Conservation (phyloP, 2,888 invertebrate genomes). For the Dynastes hyllus region DNA sequence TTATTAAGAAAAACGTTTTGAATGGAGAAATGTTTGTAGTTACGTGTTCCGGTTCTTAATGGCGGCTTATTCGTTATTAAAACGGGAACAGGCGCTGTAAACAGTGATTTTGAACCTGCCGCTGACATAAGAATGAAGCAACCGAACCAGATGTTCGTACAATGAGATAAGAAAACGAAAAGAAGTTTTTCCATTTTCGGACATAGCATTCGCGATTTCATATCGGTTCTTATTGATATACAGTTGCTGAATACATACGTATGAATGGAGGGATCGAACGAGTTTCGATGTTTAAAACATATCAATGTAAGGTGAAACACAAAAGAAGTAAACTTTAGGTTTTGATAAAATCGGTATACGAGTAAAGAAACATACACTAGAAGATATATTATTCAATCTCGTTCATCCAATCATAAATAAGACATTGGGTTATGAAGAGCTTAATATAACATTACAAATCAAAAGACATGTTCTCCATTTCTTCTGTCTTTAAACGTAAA, state of each 20-base stretch:
- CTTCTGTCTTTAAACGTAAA: too few relatives aligned
- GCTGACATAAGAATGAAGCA: slow-evolving; percentile 30
- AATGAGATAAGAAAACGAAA: slow-evolving; percentile 12
- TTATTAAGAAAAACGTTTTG: slow-evolving; percentile 39
- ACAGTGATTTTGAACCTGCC: slow-evolving; percentile 40
- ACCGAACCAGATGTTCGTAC: slow-evolving; percentile 25
- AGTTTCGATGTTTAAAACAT: slow-evolving; percentile 22
- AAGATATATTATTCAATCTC: not conserved
- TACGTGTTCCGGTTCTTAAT: slow-evolving; percentile 42
- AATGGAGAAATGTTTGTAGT: slow-evolving; percentile 29
- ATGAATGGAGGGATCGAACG: slow-evolving; percentile 32
- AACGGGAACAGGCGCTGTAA: slow-evolving; percentile 23
- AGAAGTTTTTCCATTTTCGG: slow-evolving; percentile 40
- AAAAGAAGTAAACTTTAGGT: slow-evolving; percentile 7
- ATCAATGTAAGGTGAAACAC: not conserved
- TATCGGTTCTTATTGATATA: slow-evolving; percentile 17
- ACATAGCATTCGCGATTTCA: slow-evolving; percentile 25
- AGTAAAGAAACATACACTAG: not conserved
- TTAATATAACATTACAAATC: too few relatives aligned
- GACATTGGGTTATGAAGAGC: too few relatives aligned
- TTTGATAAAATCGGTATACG: not conserved
- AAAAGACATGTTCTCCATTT: too few relatives aligned
- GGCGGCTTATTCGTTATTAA: slow-evolving; percentile 36
- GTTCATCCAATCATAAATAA: too few relatives aligned
- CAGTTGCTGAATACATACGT: slow-evolving; percentile 8